Evolutionary conservation across 2,888 invertebrate species (phyloP).

Genomic region (Hirudinaria manillensis): DNA sequence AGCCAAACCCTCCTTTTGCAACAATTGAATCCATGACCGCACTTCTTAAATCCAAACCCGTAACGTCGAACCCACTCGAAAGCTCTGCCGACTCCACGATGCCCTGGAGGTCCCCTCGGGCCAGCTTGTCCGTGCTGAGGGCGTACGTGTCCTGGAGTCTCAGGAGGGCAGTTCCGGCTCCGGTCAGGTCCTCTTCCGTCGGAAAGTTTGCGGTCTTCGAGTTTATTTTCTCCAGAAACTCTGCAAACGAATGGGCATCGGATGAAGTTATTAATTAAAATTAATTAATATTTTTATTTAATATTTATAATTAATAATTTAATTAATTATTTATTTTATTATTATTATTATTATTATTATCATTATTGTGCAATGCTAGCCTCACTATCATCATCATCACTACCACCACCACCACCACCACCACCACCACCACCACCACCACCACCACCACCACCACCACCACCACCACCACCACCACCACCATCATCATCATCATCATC

Average conservation of each 20-base stretch:
- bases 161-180: slow-evolving; percentile 87
- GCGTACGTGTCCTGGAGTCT: slow-evolving; percentile 90
- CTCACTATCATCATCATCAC: slow-evolving; percentile 26
- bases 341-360: not conserved
- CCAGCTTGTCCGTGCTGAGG: slow-evolving; percentile 77
- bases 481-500: slow-evolving; percentile 25
- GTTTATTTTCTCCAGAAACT: slow-evolving; percentile 20
- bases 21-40: too few relatives aligned
- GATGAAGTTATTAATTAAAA: too few relatives aligned
- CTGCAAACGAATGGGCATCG: not conserved
- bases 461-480: slow-evolving; percentile 22
- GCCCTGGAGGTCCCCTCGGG: slow-evolving; percentile 61
- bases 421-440: slow-evolving; percentile 6
- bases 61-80: slow-evolving; percentile 24
- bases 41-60: too few relatives aligned
- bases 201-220: slow-evolving; percentile 19
- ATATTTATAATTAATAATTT: not conserved
- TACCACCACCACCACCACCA: slow-evolving; percentile 25
- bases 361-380: not conserved
- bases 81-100: slow-evolving; percentile 32
- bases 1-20: too few relatives aligned
- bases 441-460: slow-evolving; percentile 11
- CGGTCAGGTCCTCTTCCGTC: slow-evolving; percentile 58
- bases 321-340: not conserved
- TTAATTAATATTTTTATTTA: not conserved